A percentile compares a stretch with the other conserved stretches of the same genome.
Evolutionary conservation across 2,797 vertebrate genomes (phyloP).

Genomic region (Trichosurus vulpecula): DNA sequence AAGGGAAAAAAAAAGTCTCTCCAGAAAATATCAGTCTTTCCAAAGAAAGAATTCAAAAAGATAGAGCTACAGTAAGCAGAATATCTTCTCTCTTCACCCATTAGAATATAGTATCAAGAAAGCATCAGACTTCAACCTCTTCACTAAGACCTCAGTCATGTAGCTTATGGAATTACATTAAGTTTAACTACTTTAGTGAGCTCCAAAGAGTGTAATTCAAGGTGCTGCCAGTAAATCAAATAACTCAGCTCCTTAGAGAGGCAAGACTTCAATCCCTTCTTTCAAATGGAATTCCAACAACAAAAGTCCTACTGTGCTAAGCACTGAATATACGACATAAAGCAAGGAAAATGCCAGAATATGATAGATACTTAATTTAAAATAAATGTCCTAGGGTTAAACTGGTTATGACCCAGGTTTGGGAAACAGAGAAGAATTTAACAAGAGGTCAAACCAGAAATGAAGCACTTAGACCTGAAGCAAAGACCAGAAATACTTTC

Average conservation of each 20-base stretch:
- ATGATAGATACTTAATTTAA: neutral
- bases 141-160: neutral
- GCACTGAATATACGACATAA: neutral
- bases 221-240: neutral
- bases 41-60: neutral
- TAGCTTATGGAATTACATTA: neutral
- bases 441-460: neutral
- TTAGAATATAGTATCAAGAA: no score
- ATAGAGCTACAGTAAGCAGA: neutral
- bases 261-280: neutral
- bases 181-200: neutral
- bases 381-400: neutral
- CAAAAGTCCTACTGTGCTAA: neutral
- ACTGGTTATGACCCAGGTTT: neutral
- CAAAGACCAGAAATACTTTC: slow-evolving; percentile 25
- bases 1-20: neutral
- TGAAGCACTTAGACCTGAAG: neutral
- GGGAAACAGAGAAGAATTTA: slow-evolving; percentile 17
- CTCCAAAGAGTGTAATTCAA: neutral
- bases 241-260: neutral
- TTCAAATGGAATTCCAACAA: neutral
- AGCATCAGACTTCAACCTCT: neutral
- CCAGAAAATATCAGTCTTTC: neutral
- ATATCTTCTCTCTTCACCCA: neutral
- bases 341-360: neutral